These are phyloP conservation scores for Linyphia triangularis DNA, from an alignment of 2,888 invertebrate species.

Conservation along the genomic window DNA sequence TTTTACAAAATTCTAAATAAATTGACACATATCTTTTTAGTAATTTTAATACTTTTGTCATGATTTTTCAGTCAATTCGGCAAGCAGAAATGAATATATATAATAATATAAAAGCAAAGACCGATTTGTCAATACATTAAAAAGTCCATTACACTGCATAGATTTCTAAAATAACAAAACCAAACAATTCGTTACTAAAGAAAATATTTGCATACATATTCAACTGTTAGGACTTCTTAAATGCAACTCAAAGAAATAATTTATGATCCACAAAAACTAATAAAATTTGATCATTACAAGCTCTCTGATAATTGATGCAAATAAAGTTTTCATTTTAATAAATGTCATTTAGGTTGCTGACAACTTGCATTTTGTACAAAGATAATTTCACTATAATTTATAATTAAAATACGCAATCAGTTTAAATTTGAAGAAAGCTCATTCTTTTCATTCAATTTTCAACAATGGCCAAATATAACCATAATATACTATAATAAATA, in stretches of 20 bases:
- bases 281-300: constrained; percentile 47
- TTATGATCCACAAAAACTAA: neutral
- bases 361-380: neutral
- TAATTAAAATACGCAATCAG: constrained; percentile 27
- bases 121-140: neutral
- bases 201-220: neutral
- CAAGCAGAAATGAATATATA: constrained; percentile 42
- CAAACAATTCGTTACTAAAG: no score
- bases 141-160: neutral
- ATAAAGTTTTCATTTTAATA: neutral
- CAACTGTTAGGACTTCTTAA: neutral
- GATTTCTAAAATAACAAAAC: neutral
- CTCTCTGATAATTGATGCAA: constrained; percentile 39
- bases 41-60: constrained; percentile 33
- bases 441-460: constrained; percentile 5
- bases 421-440: constrained; percentile 50
- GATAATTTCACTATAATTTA: constrained; percentile 9
- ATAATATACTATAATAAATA: constrained; percentile 51
- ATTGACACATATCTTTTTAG: neutral
- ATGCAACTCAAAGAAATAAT: neutral
- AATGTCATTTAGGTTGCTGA: neutral
- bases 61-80: constrained; percentile 7
- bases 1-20: no score
- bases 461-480: constrained; percentile 47
- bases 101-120: constrained; percentile 21